Evolutionary conservation across 2,797 vertebrate genomes (phyloP).

Genomic region (Danio albolineatus): DNA sequence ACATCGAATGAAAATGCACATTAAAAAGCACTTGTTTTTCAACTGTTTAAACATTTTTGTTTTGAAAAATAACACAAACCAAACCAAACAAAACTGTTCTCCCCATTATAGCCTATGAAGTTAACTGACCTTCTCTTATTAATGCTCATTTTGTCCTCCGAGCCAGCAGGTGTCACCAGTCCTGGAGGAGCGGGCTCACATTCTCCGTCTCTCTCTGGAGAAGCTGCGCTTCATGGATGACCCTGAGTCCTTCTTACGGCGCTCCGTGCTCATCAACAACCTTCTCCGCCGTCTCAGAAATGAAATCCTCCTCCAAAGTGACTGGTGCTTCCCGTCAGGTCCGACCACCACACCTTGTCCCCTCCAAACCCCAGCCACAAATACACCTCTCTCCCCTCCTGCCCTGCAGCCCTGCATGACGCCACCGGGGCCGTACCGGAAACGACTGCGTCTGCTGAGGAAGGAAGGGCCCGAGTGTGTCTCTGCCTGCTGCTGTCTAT

Average conservation of each 20-base stretch:
- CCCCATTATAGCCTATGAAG: neutral
- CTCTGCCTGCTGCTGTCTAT: slow-evolving; percentile 92
- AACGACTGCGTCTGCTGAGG: slow-evolving; percentile 87
- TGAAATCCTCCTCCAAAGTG: slow-evolving; percentile 93
- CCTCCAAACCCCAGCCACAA: slow-evolving; percentile 36
- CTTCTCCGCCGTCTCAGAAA: slow-evolving; percentile 91
- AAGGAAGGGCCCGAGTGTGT: slow-evolving; percentile 80
- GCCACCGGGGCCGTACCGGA: slow-evolving; percentile 82
- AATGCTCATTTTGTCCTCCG: slow-evolving; percentile 50
- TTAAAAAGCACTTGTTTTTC: too few species aligned
- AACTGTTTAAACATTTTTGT: neutral
- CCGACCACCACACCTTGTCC: slow-evolving; percentile 55
- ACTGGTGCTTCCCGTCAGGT: slow-evolving; percentile 89
- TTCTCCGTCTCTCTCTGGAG: slow-evolving; percentile 94
- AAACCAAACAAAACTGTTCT: neutral
- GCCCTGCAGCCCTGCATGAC: slow-evolving; percentile 69
- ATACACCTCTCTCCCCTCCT: slow-evolving; percentile 65
- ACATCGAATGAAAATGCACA: too few species aligned
- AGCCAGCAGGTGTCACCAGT: slow-evolving; percentile 83
- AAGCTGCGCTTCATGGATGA: slow-evolving; percentile 96
- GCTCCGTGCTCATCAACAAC: slow-evolving; percentile 96
- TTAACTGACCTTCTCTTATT: neutral
- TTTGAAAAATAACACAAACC: too few species aligned
- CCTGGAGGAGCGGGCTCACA: slow-evolving; percentile 92
- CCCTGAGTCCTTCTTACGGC: slow-evolving; percentile 92